phyloP scores from a whole-genome alignment of 2,113 vertebrate species.

The Patagioenas fasciata region DNA sequence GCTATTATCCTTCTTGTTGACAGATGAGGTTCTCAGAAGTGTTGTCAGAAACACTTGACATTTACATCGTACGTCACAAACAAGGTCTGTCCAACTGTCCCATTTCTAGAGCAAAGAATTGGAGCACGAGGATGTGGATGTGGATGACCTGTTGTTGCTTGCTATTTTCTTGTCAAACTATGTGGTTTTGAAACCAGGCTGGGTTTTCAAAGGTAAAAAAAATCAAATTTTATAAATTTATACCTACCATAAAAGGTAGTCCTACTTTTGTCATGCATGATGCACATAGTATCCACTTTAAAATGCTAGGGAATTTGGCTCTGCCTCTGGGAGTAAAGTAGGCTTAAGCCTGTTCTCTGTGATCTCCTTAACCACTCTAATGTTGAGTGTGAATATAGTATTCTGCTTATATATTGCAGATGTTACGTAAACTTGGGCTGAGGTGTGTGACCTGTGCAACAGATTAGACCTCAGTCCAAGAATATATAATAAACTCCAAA shows the following conservation, averaged over 20 bases:
- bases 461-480: background rate
- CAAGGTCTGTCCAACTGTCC: fast-evolving
- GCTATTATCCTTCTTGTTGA: background rate
- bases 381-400: background rate
- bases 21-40: background rate
- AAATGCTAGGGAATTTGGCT: background rate
- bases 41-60: background rate
- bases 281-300: background rate
- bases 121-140: background rate
- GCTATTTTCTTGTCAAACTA: background rate
- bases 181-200: background rate
- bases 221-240: background rate
- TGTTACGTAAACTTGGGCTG: background rate
- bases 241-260: background rate
- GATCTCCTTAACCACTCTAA: fast-evolving
- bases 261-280: background rate
- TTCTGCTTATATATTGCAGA: fast-evolving
- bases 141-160: background rate
- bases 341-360: background rate
- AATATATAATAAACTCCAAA: background rate
- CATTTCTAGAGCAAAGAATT: background rate
- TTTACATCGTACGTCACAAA: background rate
- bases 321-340: background rate
- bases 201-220: background rate
- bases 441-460: background rate